Evolutionary conservation across 2,113 vertebrate genomes (phyloP), one percentile per base, ranked within the genome.

Genomic region (Calypte anna): DNA sequence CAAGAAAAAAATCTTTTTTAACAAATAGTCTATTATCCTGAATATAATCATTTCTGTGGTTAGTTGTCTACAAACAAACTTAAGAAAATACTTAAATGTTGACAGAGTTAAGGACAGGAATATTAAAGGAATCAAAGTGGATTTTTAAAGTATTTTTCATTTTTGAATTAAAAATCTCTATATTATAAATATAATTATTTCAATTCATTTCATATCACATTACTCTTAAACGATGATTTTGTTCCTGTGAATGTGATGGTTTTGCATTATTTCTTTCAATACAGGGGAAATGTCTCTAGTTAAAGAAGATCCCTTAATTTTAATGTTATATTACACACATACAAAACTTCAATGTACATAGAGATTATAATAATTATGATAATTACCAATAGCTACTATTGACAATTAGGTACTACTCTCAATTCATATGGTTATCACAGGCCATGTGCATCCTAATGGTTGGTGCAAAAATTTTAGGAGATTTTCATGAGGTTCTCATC

Each of bases 401-500:
- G 43, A 19, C 19, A 68, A 17, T 27, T 30, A 72, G 50, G 27
- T 55, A 72, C 17, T 4, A 94, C 46, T 15, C 25, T 87, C 58
- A 61, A 12, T 21, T 90, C 90, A 33, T 69, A 57, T 53, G 28
- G 5, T 40, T 92, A 53, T 83, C 33, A 80, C 5, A 55, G 82
- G 9, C 23, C n/a, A 68, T 33, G 21, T 86, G 14, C 44, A 77
- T 64, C 38, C 11, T 62, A 51, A 92, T 84, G 86, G 48, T 33
- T 68, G 13, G 22, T 22, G 64, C 21, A 92, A 89, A 87, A 94
- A 4, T 7, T 14, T 92, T 82, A 94, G 79, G 13, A 92, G 38
- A 68, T 48, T 86, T 90, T 92, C 75, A 48, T 46, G 79, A 62
- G 15, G 9, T n/a, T 95, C 36, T 93, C 25, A 58, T 66, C 25